Conservation (phyloP, 37 sponge, comb jelly and placozoan genomes). For the Spongilla lacustris region DNA sequence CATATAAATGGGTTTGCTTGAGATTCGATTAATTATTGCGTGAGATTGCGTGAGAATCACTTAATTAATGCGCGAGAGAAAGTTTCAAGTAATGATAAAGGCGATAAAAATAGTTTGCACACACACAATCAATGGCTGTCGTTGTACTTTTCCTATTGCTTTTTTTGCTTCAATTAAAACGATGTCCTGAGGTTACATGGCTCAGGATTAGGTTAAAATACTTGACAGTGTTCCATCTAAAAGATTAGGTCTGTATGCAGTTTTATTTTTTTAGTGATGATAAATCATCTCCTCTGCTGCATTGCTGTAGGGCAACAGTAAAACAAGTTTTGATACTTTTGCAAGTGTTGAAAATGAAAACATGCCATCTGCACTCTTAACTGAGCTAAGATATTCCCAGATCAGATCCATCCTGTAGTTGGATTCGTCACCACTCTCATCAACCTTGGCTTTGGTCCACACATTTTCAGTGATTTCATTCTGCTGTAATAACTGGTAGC, state of each 20-base stretch:
- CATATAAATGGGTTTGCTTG: too few species aligned
- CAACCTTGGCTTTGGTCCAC: conserved; percentile 7
- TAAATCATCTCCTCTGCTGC: conserved; percentile 30
- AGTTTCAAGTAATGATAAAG: too few species aligned
- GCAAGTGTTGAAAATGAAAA: not conserved
- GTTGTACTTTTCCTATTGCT: too few species aligned
- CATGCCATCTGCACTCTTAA: conserved; percentile 1
- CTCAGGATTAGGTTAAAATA: too few species aligned
- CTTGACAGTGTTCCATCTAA: conserved; percentile 25
- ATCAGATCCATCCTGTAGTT: conserved; percentile 5
- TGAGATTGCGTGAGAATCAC: too few species aligned
- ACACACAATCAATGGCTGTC: too few species aligned
- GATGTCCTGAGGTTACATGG: too few species aligned
- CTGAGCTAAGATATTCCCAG: conserved; percentile 2
- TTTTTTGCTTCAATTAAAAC: too few species aligned
- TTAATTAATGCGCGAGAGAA: too few species aligned
- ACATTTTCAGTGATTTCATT: conserved; percentile 25
- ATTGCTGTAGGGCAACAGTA: conserved; percentile 7
- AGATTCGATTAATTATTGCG: too few species aligned
- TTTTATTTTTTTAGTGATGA: conserved; percentile 28
- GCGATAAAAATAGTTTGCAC: too few species aligned
- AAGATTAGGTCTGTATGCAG: conserved; percentile 8
- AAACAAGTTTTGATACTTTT: conserved; percentile 15
- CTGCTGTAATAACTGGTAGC: conserved; percentile 21
- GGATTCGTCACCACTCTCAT: not conserved